Percentiles rank a stretch among this genome's conserved stretches.
phyloP scores from a whole-genome alignment of 2,888 invertebrate genomes.

The Heliothis peltigera region DNA sequence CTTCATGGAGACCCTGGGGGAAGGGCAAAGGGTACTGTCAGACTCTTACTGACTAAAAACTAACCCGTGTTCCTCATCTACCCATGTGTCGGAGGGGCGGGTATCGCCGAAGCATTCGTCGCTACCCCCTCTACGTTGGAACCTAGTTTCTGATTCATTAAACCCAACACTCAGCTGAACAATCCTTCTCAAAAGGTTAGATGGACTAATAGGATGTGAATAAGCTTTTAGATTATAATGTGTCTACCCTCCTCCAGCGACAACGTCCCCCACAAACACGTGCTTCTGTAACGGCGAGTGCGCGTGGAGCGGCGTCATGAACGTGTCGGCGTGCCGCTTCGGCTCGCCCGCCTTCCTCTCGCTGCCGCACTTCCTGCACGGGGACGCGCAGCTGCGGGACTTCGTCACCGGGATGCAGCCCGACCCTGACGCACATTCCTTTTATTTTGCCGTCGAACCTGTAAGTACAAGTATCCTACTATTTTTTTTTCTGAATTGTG shows the following conservation, averaged over 20 bases:
- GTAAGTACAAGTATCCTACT: constrained; percentile 79
- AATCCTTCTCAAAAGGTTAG: no score
- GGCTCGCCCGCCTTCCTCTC: constrained; percentile 96
- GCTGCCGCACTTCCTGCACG: constrained; percentile 95
- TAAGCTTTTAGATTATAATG: no score
- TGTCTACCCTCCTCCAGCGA: constrained; percentile 89
- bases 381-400: constrained; percentile 91
- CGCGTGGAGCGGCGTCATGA: constrained; percentile 93
- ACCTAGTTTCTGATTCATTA: no score
- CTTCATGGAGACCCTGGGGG: no score
- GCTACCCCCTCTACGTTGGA: no score
- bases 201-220: no score
- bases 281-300: constrained; percentile 94
- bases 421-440: constrained; percentile 92
- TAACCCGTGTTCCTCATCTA: no score
- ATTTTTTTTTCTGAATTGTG: background rate
- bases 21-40: no score
- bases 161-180: no score
- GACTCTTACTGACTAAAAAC: no score
- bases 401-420: constrained; percentile 93
- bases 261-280: constrained; percentile 89
- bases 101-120: no score
- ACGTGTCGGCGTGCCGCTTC: constrained; percentile 94
- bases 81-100: no score
- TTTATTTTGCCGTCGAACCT: constrained; percentile 94